These are phyloP conservation scores for Ornithoptera alexandrae DNA, from an alignment of 2,888 invertebrate genomes.

Conservation along the genomic window DNA sequence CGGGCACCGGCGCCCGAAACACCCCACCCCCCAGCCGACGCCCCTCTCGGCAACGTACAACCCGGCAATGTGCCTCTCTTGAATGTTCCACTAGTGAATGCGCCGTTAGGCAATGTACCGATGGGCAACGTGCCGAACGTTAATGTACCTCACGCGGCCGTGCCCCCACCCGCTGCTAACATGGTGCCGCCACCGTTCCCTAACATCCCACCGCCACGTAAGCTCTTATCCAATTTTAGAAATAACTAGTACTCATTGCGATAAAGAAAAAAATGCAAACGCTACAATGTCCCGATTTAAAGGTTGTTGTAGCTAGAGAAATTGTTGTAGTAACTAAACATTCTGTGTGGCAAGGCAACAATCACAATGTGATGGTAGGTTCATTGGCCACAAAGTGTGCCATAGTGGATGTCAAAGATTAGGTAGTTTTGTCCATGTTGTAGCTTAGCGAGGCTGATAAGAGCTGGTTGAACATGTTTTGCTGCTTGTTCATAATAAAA, in stretches of 20 bases:
- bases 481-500: too few relatives aligned
- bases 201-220: slow-evolving; percentile 62
- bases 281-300: too few relatives aligned
- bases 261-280: too few relatives aligned
- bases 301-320: too few relatives aligned
- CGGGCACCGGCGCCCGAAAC: slow-evolving; percentile 70
- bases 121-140: slow-evolving; percentile 43
- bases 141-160: slow-evolving; percentile 40
- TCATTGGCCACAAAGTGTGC: too few relatives aligned
- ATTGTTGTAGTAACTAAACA: too few relatives aligned
- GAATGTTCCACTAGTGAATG: slow-evolving; percentile 33
- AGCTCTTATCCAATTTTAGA: slow-evolving; percentile 35
- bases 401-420: too few relatives aligned
- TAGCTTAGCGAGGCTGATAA: too few relatives aligned
- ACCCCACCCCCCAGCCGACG: slow-evolving; percentile 37
- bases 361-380: too few relatives aligned
- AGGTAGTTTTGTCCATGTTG: too few relatives aligned
- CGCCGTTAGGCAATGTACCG: slow-evolving; percentile 37
- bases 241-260: background rate
- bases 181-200: slow-evolving; percentile 58
- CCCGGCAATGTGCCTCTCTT: slow-evolving; percentile 36
- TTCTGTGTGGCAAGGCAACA: too few relatives aligned
- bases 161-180: slow-evolving; percentile 40
- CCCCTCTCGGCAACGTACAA: slow-evolving; percentile 42
- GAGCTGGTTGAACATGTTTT: too few relatives aligned